These are phyloP conservation scores for Buphagus erythrorhynchus DNA, from an alignment of 2,797 vertebrate genomes.

Conservation along the genomic window DNA sequence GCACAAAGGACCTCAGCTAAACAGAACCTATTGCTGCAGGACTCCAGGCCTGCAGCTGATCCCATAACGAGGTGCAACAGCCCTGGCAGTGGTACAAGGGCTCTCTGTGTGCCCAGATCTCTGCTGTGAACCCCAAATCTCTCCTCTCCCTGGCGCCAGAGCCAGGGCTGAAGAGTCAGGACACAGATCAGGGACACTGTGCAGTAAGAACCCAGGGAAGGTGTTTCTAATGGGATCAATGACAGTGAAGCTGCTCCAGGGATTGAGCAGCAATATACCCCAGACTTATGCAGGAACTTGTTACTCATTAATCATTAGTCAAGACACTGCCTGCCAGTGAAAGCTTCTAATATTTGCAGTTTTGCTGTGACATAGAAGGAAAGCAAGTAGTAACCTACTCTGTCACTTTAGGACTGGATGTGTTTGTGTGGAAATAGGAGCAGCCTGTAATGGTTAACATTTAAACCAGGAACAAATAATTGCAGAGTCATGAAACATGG, in stretches of 20 bases:
- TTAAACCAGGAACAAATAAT: background rate
- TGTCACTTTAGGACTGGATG: background rate
- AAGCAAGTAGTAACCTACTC: background rate
- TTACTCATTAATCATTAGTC: background rate
- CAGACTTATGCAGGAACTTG: background rate
- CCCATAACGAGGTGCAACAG: background rate
- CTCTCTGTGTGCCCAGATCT: background rate
- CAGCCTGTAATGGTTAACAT: background rate
- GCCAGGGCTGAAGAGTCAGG: background rate
- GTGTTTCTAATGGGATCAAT: background rate
- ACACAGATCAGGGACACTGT: background rate
- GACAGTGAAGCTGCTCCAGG: background rate
- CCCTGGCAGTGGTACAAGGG: background rate
- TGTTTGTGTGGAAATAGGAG: background rate
- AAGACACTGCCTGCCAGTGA: background rate
- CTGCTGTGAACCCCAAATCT: background rate
- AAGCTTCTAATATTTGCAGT: background rate
- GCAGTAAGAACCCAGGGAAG: background rate
- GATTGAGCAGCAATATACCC: background rate
- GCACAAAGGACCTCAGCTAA: background rate
- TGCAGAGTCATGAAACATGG: background rate
- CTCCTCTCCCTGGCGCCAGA: background rate
- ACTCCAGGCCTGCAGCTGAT: background rate
- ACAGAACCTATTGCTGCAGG: background rate
- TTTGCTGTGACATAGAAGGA: background rate